Evolutionary conservation across 2,888 invertebrate species (phyloP).

Genomic region (Lycocerus yunnanus): DNA sequence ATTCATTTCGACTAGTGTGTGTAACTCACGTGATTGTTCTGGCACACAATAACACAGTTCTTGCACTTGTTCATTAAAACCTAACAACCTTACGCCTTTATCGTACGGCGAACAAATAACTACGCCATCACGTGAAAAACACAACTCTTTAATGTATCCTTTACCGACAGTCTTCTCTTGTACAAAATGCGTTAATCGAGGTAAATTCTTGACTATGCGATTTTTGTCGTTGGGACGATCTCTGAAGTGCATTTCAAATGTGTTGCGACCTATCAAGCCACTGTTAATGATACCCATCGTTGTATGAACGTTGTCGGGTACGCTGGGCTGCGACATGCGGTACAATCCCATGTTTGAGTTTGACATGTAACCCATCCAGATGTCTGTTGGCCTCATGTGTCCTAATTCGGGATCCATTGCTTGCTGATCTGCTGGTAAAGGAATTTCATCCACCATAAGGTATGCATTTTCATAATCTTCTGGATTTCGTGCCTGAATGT

Average conservation of each 20-base stretch:
- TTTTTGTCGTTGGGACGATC: constrained; percentile 47
- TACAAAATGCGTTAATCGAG: constrained; percentile 79
- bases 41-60: constrained; percentile 76
- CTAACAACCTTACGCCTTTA: constrained; percentile 82
- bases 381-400: constrained; percentile 44
- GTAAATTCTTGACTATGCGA: constrained; percentile 70
- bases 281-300: constrained; percentile 51
- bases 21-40: constrained; percentile 57
- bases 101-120: constrained; percentile 90
- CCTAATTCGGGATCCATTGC: neutral
- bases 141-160: constrained; percentile 91
- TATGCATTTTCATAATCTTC: constrained; percentile 54
- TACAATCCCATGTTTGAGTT: constrained; percentile 45
- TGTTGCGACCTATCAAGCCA: constrained; percentile 48
- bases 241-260: constrained; percentile 44
- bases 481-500: constrained; percentile 74
- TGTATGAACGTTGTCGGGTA: constrained; percentile 37
- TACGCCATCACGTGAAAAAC: constrained; percentile 89
- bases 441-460: constrained; percentile 41
- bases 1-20: constrained; percentile 70
- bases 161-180: constrained; percentile 88
- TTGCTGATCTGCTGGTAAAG: constrained; percentile 15
- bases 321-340: constrained; percentile 30
- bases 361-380: constrained; percentile 54
- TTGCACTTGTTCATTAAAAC: constrained; percentile 76